phyloP scores from a whole-genome alignment of 2,888 invertebrate genomes.

The Artemia sinica region DNA sequence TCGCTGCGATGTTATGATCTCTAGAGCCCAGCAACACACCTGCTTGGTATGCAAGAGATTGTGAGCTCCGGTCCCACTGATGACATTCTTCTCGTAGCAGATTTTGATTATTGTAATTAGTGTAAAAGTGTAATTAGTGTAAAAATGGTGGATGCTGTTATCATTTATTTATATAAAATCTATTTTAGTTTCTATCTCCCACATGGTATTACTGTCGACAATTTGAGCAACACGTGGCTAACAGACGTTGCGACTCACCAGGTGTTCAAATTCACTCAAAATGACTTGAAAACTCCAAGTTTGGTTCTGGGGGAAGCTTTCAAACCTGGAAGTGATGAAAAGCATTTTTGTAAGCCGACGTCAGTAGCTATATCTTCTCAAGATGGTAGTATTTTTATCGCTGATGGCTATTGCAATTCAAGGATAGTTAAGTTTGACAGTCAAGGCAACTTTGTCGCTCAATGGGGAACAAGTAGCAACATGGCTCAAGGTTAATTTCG shows the following conservation, averaged over 20 bases:
- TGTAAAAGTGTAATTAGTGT: no score
- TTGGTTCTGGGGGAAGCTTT: constrained; percentile 35
- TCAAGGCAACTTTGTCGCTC: constrained; percentile 33
- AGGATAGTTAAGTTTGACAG: constrained; percentile 36
- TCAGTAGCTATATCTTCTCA: constrained; percentile 35
- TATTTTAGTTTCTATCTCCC: constrained; percentile 37
- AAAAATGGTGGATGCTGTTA: no score
- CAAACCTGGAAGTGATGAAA: constrained; percentile 34
- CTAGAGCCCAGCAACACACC: no score
- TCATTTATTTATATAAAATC: neutral
- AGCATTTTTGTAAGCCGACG: constrained; percentile 38
- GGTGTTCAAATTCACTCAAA: constrained; percentile 29
- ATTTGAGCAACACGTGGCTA: constrained; percentile 36
- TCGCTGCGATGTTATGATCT: no score
- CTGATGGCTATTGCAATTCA: constrained; percentile 39
- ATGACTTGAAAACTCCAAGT: constrained; percentile 25
- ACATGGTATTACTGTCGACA: constrained; percentile 38
- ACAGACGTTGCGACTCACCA: constrained; percentile 42
- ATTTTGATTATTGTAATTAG: no score
- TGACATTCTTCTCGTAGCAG: no score
- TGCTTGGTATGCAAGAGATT: no score
- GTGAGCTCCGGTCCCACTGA: no score
- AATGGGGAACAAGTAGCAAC: constrained; percentile 29
- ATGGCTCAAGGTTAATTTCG: neutral
- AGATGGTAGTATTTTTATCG: constrained; percentile 36